Evolutionary conservation across 2,888 invertebrate genomes (phyloP).

Genomic region (Perizoma affinitatum): DNA sequence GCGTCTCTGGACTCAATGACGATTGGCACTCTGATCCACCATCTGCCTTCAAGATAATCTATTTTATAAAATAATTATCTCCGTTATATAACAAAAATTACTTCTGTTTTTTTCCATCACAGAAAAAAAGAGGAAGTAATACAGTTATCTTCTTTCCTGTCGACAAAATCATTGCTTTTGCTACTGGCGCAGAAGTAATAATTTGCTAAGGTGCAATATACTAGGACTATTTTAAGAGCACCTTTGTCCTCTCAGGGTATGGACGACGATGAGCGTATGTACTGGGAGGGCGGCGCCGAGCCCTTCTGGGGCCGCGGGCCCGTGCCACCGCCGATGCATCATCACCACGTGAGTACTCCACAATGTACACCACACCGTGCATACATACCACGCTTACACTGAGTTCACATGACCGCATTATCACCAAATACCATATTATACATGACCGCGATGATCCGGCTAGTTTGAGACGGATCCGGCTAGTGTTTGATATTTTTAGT

Average conservation of each 20-base stretch:
- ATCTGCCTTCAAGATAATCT: too few relatives aligned
- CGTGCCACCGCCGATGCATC: constrained; percentile 62
- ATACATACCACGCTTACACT: too few relatives aligned
- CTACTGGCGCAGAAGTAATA: background rate
- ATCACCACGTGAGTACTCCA: constrained; percentile 61
- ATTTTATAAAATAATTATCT: background rate
- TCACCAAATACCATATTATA: too few relatives aligned
- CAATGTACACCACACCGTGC: too few relatives aligned
- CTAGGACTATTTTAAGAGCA: background rate
- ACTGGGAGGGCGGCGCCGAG: constrained; percentile 93
- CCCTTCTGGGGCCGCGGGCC: constrained; percentile 83
- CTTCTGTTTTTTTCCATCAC: too few relatives aligned
- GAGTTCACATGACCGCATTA: too few relatives aligned
- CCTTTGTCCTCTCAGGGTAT: constrained; percentile 60
- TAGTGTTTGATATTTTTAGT: too few relatives aligned
- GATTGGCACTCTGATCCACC: constrained; percentile 59
- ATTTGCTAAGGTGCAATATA: background rate
- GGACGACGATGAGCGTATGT: constrained; percentile 92
- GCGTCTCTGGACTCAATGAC: constrained; percentile 35
- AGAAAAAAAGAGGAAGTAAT: too few relatives aligned
- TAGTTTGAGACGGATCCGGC: too few relatives aligned
- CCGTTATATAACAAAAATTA: too few relatives aligned
- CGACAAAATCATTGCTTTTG: background rate
- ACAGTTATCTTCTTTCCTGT: too few relatives aligned
- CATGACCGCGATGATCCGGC: too few relatives aligned